Evolutionary conservation across 2,113 vertebrate species (phyloP).

Genomic region (Todiramphus chloris): DNA sequence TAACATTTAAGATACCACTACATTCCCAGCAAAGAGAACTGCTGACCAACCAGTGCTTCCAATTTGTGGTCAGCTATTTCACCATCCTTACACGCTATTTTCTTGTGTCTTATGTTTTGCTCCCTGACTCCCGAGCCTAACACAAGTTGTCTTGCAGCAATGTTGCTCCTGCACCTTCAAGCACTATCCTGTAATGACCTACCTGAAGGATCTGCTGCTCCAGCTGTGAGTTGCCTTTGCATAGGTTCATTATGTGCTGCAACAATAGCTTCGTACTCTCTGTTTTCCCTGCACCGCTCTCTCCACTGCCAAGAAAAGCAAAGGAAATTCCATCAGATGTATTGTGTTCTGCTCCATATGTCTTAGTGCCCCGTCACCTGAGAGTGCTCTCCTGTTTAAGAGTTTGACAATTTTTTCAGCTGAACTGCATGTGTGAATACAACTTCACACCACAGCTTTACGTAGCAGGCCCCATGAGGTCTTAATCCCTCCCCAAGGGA

Average conservation of each 20-base stretch:
- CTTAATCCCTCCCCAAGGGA: background rate
- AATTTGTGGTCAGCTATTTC: background rate
- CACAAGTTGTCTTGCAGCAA: background rate
- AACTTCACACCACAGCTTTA: background rate
- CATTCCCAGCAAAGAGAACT: background rate
- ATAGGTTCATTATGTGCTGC: slow-evolving; percentile 77
- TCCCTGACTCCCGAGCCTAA: background rate
- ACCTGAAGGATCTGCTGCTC: slow-evolving; percentile 82
- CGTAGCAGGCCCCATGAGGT: fast-evolving
- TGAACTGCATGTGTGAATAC: background rate
- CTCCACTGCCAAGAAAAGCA: slow-evolving; percentile 69
- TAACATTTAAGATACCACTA: background rate
- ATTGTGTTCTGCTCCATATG: background rate
- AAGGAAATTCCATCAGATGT: background rate
- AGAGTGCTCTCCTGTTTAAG: background rate
- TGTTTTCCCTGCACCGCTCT: slow-evolving; percentile 81
- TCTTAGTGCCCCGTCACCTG: background rate
- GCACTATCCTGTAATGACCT: background rate
- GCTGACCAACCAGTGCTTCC: background rate
- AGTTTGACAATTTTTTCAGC: background rate
- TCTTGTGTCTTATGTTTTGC: background rate
- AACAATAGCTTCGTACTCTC: slow-evolving; percentile 79
- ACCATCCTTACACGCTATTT: background rate
- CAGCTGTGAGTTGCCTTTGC: slow-evolving; percentile 74
- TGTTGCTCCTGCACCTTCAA: background rate